Evolutionary conservation across 2,113 vertebrate genomes (phyloP), one percentile per base, ranked within the genome.

Genomic region (Tapirus terrestris): DNA sequence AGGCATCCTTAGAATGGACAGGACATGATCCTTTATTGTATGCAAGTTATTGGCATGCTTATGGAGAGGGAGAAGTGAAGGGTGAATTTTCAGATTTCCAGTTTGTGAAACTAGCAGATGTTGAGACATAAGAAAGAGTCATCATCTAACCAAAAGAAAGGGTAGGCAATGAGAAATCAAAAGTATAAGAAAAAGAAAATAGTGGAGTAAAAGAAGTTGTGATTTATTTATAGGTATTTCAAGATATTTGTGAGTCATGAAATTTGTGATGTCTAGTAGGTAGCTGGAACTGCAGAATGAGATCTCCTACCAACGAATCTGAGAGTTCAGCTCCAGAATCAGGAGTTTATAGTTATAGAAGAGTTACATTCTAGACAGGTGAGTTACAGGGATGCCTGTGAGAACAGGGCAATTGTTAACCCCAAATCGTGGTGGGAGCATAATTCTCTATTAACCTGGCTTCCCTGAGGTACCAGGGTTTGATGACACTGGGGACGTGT

Each of bases 41-140:
- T 13, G 8, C 7, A 43, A 0, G 1, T 70, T 17, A 56, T 3
- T 36, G 12, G 63, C 9, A 11, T 21, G 8, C 0, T 75, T 33
- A 63, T 33, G 27, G 4, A 85, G 27, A 58, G 6, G 6, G 10
- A 63, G 14, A 29, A 12, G 3, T 75, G 48, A 75, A 48, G 17
- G 3, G 65, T 63, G 11, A 33, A 53, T 58, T 27, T 76, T 63
- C 33, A 17, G 10, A 56, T 73, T 45, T 63, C 13, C 23, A 80
- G 18, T 45, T 10, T 80, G n/a, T 76, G 17, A 80, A 95, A 61
- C 1, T 36, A 88, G 61, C 8, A 84, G 14, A 33, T 53, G 45
- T 43, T 76, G 13, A 72, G n/a, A 83, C 23, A n/a, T 58, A 11
- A 70, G 29, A 79, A 6, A 3, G 10, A 45, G 5, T 70, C 17